Evolutionary conservation across 2,888 invertebrate genomes (phyloP), one percentile per base, ranked within the genome.

Genomic region (Toxonevra muliebris): DNA sequence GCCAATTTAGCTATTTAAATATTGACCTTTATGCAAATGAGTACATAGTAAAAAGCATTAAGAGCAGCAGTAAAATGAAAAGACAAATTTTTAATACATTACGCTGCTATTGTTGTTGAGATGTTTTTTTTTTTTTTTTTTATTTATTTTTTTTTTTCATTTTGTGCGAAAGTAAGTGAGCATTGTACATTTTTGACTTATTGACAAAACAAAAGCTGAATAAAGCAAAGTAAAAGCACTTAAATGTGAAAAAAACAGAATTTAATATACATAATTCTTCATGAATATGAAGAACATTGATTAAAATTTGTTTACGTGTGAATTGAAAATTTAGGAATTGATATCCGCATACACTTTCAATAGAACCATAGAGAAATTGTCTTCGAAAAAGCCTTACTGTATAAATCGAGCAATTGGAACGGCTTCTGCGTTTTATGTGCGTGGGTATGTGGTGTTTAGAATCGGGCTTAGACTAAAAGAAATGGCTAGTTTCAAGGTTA

Each of bases 41-140:
- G 71, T 68, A n/a, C 69, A 73, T 8, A 97, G 97, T 86, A 91
- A 17, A 41, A 50, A 41, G 60, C 52, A 43, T 41, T 55, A 53
- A 65, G 91, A 17, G 30, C 41, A 41, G 60, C 52, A 43, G 48
- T 55, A 53, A 65, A 61, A 43, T n/a, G 48, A 67, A 57, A 64
- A 15, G 17, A 57, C 64, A 50, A 64, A 45, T 30, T 30, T 30
- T 30, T 30, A 30, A 30, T 30, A 30, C 30, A 30, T 30, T 30
- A 30, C 30, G 7, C 30, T 30, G 30, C 7, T 43, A 55, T 45
- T 55, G 13, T 54, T 63, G 43, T 55, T 55, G 20, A 30, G 20
- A 20, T 63, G 43, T 63, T 63, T 63, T 20, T 2, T 7, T 62
- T 64, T 15, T 19, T 12, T 10, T 13, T 15, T 2, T 30, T 30